Conservation (phyloP, 1,140 invertebrate genomes). For the Mamestra configurata region DNA sequence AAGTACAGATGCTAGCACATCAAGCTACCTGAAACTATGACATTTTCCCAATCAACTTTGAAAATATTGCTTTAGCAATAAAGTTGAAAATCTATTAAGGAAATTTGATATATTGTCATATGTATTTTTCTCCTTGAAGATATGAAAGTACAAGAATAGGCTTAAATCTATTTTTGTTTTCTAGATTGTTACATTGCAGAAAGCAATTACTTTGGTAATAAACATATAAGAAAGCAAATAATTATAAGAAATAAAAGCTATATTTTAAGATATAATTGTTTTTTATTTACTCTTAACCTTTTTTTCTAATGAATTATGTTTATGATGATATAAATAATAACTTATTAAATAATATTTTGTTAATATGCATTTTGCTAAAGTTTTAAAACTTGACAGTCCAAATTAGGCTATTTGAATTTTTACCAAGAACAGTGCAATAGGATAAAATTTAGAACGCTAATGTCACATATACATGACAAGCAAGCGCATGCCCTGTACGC, state of each 20-base stretch:
- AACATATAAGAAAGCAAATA: neutral
- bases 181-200: neutral
- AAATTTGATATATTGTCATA: too few relatives aligned
- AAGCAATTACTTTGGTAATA: neutral
- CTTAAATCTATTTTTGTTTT: neutral
- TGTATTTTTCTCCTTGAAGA: too few relatives aligned
- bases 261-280: conserved; percentile 36
- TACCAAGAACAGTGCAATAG: too few relatives aligned
- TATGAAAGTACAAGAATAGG: neutral
- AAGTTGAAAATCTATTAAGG: too few relatives aligned
- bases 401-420: neutral
- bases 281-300: conserved; percentile 7
- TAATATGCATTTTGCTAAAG: neutral
- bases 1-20: too few relatives aligned
- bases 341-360: neutral
- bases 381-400: neutral
- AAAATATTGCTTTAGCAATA: too few relatives aligned
- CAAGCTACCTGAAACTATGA: too few relatives aligned
- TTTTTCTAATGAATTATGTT: neutral
- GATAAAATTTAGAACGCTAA: too few relatives aligned
- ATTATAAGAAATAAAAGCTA: conserved; percentile 22
- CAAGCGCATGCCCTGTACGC: too few relatives aligned
- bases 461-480: too few relatives aligned
- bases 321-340: neutral
- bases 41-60: too few relatives aligned